Percentiles rank a stretch among this genome's conserved stretches.
Conservation (phyloP, 2,888 invertebrate species). For the Acrobasis suavella region DNA sequence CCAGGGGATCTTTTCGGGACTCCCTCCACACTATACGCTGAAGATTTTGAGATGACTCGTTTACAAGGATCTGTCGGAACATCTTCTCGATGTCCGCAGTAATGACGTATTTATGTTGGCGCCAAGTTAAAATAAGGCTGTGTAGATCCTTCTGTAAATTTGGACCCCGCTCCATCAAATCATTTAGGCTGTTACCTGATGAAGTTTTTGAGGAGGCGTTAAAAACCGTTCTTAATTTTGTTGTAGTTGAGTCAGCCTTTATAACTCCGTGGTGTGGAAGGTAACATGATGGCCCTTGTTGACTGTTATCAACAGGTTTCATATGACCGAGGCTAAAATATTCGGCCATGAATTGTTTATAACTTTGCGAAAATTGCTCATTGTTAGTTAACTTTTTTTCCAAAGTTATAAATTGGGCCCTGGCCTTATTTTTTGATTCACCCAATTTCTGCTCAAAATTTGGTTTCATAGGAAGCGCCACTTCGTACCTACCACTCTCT, state of each 20-base stretch:
- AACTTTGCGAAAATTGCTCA: neutral
- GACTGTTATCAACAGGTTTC: neutral
- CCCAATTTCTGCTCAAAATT: constrained; percentile 24
- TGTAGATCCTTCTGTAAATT: constrained; percentile 31
- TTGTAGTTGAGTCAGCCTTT: constrained; percentile 22
- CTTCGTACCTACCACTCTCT: constrained; percentile 21
- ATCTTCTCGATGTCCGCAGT: constrained; percentile 34
- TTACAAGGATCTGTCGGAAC: constrained; percentile 29
- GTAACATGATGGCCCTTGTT: neutral
- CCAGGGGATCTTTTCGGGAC: too few relatives aligned
- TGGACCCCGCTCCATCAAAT: constrained; percentile 29
- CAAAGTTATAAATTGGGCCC: constrained; percentile 21
- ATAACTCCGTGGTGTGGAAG: constrained; percentile 25
- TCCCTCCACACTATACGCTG: too few relatives aligned
- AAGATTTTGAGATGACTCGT: too few relatives aligned
- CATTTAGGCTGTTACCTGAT: constrained; percentile 30
- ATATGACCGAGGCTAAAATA: constrained; percentile 22
- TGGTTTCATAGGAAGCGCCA: constrained; percentile 25
- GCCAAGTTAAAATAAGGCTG: constrained; percentile 28
- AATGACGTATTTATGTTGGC: constrained; percentile 28
- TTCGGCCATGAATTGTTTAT: constrained; percentile 22
- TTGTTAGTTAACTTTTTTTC: constrained; percentile 9
- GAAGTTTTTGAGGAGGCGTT: constrained; percentile 24
- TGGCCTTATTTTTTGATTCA: constrained; percentile 19
- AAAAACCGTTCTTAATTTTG: constrained; percentile 19